phyloP scores from a whole-genome alignment of 2,888 invertebrate genomes.

The Gonocerus acuteangulatus region DNA sequence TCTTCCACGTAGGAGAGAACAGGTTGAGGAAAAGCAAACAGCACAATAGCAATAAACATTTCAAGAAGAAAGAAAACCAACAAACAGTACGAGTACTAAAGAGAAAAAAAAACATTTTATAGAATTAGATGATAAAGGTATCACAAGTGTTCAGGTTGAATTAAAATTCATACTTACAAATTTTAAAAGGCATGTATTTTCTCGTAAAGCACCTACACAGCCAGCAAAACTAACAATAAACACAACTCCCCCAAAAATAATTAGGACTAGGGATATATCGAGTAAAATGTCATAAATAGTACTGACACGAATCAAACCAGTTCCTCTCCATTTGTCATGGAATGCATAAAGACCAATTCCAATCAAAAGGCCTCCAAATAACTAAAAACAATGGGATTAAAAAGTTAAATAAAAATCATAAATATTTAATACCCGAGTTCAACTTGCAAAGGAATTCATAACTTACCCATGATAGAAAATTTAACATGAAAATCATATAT shows the following conservation, averaged over 20 bases:
- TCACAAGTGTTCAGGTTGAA: neutral
- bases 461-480: constrained; percentile 84
- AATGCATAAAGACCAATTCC: constrained; percentile 86
- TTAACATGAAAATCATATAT: constrained; percentile 80
- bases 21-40: constrained; percentile 86
- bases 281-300: constrained; percentile 82
- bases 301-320: constrained; percentile 72
- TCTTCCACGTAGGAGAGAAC: constrained; percentile 77
- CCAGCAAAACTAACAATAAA: constrained; percentile 91
- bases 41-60: constrained; percentile 85
- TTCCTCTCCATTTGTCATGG: constrained; percentile 72
- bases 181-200: constrained; percentile 85
- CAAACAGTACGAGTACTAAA: constrained; percentile 81
- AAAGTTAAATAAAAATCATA: neutral
- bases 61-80: constrained; percentile 82
- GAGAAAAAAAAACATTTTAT: constrained; percentile 37
- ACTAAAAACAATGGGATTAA: constrained; percentile 48
- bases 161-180: constrained; percentile 58
- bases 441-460: neutral
- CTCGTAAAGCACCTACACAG: constrained; percentile 81
- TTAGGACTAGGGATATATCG: constrained; percentile 82
- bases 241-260: constrained; percentile 82
- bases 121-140: neutral
- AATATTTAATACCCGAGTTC: too few species aligned
- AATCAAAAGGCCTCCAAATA: constrained; percentile 77